Conservation (phyloP, 2,888 invertebrate genomes). For the Diachrysia chrysitis region DNA sequence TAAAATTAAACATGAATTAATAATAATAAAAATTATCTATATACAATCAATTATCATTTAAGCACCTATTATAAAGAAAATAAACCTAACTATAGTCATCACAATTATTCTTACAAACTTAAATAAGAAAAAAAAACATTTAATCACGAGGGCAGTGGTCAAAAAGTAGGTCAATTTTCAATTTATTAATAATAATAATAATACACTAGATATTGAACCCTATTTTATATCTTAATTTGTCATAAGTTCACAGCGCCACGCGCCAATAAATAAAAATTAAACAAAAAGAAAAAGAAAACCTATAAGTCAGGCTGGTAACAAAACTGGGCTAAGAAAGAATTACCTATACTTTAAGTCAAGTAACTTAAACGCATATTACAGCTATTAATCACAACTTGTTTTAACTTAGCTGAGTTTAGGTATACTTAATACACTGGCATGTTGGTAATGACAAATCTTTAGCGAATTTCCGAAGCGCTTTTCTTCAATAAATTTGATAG, state of each 20-base stretch:
- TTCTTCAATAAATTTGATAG: not conserved
- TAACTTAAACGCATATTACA: too few species aligned
- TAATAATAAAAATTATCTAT: not conserved
- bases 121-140: not conserved
- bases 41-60: not conserved
- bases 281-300: not conserved
- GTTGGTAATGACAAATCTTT: not conserved
- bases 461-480: not conserved
- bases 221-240: not conserved
- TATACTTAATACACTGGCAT: not conserved
- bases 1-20: not conserved
- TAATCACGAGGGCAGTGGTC: not conserved
- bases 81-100: not conserved
- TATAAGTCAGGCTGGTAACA: not conserved
- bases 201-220: not conserved
- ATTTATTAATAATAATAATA: not conserved
- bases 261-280: not conserved
- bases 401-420: not conserved
- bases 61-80: not conserved
- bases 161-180: not conserved
- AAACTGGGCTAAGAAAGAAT: not conserved
- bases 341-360: too few species aligned
- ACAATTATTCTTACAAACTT: not conserved
- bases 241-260: not conserved
- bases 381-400: not conserved